phyloP scores from a whole-genome alignment of 2,113 vertebrate species.

The Platichthys flesus region DNA sequence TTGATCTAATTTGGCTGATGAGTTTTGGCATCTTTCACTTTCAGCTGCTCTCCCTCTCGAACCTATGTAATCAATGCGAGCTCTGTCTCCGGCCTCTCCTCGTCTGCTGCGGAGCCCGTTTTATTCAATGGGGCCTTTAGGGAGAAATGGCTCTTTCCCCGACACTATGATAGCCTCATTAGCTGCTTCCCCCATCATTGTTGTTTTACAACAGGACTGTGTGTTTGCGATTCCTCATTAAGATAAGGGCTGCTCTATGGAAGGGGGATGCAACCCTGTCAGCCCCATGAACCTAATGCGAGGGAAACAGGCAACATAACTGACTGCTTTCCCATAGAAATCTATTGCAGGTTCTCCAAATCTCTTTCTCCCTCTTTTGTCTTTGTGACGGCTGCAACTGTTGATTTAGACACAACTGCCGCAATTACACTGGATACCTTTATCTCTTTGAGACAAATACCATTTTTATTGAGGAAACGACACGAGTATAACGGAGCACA shows the following conservation, averaged over 20 bases:
- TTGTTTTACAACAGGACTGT: slow-evolving; percentile 87
- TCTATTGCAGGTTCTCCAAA: slow-evolving; percentile 19
- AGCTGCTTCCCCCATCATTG: slow-evolving; percentile 86
- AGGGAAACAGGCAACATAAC: slow-evolving; percentile 73
- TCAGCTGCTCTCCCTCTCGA: slow-evolving; percentile 70
- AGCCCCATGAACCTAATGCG: slow-evolving; percentile 75
- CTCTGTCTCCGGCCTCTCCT: slow-evolving; percentile 70
- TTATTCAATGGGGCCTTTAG: slow-evolving; percentile 77
- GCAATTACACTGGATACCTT: slow-evolving; percentile 50
- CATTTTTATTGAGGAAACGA: slow-evolving; percentile 19
- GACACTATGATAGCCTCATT: slow-evolving; percentile 87
- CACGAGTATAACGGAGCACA: slow-evolving; percentile 19
- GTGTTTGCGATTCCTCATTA: slow-evolving; percentile 87
- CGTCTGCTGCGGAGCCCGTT: slow-evolving; percentile 65
- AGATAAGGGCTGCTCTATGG: slow-evolving; percentile 84
- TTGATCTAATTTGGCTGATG: slow-evolving; percentile 80
- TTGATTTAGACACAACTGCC: slow-evolving; percentile 41
- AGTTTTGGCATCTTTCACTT: slow-evolving; percentile 76
- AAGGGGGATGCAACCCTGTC: slow-evolving; percentile 74
- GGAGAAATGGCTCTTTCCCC: slow-evolving; percentile 81
- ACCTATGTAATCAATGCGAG: slow-evolving; percentile 79
- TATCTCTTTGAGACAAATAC: slow-evolving; percentile 39
- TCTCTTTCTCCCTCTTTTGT: slow-evolving; percentile 37
- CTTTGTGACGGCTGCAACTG: slow-evolving; percentile 48
- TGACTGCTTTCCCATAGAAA: slow-evolving; percentile 73